Evolutionary conservation across 2,113 vertebrate species (phyloP).

Genomic region (Dissostichus mawsoni): DNA sequence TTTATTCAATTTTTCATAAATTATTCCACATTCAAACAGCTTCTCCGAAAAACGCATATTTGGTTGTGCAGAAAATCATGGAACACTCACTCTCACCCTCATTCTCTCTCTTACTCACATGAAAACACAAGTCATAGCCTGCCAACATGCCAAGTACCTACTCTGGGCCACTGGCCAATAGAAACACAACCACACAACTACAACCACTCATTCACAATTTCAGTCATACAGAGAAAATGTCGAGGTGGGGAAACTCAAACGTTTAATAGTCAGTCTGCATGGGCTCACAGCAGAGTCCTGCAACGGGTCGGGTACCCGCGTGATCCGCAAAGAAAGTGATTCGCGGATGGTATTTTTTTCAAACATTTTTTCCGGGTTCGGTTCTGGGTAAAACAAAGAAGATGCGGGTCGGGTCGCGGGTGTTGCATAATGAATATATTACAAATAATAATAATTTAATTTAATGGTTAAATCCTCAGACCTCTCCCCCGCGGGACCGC

Average conservation of each 20-base stretch:
- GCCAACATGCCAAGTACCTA: slow-evolving; percentile 45
- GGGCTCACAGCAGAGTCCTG: not conserved
- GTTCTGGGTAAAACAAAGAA: no score
- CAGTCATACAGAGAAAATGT: slow-evolving; percentile 23
- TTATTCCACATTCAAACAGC: not conserved
- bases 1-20: no score
- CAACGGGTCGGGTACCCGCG: no score
- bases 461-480: no score
- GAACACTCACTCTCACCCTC: slow-evolving; percentile 20
- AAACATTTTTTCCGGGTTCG: no score
- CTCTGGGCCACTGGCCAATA: slow-evolving; percentile 58
- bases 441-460: no score
- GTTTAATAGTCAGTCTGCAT: slow-evolving; percentile 9
- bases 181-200: slow-evolving; percentile 43
- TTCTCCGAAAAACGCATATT: not conserved
- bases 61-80: slow-evolving; percentile 27
- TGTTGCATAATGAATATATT: no score
- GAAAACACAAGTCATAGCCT: slow-evolving; percentile 35
- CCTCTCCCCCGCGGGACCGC: no score
- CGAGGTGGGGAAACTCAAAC: slow-evolving; percentile 4
- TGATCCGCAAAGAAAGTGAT: no score
- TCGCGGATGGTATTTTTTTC: no score
- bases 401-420: no score
- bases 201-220: slow-evolving; percentile 67
- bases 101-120: slow-evolving; percentile 47